Evolutionary conservation across 2,888 invertebrate genomes (phyloP), one percentile per base, ranked within the genome.

Genomic region (Fissipunctia ypsillon): DNA sequence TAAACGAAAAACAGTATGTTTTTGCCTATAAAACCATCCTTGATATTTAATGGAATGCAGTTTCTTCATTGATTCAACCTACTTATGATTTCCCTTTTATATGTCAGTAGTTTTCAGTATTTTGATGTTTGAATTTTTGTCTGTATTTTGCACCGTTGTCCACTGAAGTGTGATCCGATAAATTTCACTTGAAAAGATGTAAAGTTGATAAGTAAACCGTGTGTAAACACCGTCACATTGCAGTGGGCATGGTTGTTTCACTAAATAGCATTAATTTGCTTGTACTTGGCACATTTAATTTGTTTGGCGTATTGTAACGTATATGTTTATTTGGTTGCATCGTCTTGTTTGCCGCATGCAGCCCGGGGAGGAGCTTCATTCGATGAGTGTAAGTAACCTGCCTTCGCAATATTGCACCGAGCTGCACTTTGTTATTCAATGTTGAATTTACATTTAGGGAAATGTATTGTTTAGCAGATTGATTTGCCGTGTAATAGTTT

Each of bases 341-440:
- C 91, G 93, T 93, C 91, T 95, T 95, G 95, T 94, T 94, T 94
- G 94, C 93, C 90, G 94, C 93, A 93, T 93, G 93, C 96, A 96
- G 96, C 95, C 97, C 94, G 96, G 97, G 97, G 97, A 97, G 95
- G 97, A 97, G 97, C 97, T 97, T 95, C 96, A 96, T 97, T 97
- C 97, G 97, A 97, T 97, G 97, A 97, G 97, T 97, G 97, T 97
- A 97, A 97, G 97, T 96, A 93, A 88, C 85, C 73, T 78, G 89
- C 88, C 87, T 69, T 69, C 79, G 84, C 81, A 84, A 59, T 81
- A 72, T 43, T 72, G 76, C 84, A 75, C 48, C 6, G 50, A 69
- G 1, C 38, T 71, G 77, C 80, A 78, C 84, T 73, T 71, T 35
- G 70, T 48, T 79, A 63, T 31, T 60, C 43, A 38, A 70, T 60